These are phyloP conservation scores for Labeo catla DNA, from an alignment of 2,113 vertebrate genomes.

Conservation along the genomic window DNA sequence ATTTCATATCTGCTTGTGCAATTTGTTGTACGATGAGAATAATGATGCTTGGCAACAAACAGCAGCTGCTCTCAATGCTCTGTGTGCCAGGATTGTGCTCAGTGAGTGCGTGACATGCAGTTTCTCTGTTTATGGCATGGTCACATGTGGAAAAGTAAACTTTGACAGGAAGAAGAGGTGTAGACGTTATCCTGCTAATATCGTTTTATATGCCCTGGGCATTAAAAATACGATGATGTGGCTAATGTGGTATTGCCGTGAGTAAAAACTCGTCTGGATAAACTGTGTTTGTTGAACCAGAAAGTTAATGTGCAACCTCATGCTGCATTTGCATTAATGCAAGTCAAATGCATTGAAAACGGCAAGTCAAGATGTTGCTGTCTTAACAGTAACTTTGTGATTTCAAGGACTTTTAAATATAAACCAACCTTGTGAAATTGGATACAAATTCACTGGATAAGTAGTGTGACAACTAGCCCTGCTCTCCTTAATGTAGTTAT, in stretches of 20 bases:
- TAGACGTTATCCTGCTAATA: neutral
- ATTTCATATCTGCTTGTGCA: neutral
- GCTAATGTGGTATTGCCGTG: neutral
- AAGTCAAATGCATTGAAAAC: neutral
- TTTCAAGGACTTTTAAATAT: neutral
- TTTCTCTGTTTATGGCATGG: slow-evolving; percentile 27
- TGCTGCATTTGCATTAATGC: neutral
- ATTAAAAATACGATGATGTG: neutral
- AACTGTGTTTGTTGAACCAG: neutral
- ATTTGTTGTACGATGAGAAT: neutral
- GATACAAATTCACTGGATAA: neutral
- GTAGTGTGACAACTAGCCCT: no score
- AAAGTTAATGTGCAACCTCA: slow-evolving; percentile 5
- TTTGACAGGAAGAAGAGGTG: neutral
- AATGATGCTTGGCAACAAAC: neutral
- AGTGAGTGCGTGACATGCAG: neutral
- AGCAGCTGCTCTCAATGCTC: neutral
- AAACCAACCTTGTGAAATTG: neutral
- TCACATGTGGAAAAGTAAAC: slow-evolving; percentile 22
- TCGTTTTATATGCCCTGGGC: neutral
- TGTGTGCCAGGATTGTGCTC: neutral
- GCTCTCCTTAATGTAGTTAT: no score
- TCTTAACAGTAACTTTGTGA: neutral
- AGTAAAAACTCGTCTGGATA: neutral
- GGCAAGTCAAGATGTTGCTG: no score